Evolutionary conservation across 1,140 invertebrate genomes (phyloP).

Genomic region (Magallana gigas): DNA sequence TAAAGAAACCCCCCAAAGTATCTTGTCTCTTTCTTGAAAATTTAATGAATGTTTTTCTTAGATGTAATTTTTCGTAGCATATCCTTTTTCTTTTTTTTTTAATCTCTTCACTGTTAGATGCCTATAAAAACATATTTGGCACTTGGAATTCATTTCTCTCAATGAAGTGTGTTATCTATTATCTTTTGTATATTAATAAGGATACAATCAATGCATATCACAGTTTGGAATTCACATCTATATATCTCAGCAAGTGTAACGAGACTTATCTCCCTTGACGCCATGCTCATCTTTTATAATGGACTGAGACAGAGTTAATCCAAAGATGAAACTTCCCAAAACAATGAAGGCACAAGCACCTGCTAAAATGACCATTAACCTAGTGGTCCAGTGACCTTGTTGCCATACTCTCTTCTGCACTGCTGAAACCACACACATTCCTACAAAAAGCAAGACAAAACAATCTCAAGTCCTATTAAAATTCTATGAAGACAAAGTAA

Average conservation of each 20-base stretch:
- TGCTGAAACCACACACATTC: conserved; percentile 82
- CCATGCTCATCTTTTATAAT: conserved; percentile 73
- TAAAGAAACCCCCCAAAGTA: too few species aligned
- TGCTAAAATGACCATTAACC: conserved; percentile 51
- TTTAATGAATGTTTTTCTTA: too few species aligned
- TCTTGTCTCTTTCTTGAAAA: too few species aligned
- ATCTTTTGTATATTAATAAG: too few species aligned
- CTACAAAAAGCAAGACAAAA: conserved; percentile 66
- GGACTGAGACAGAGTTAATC: conserved; percentile 82
- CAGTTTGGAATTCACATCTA: background rate
- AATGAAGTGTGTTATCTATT: too few species aligned
- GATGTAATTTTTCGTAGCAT: too few species aligned
- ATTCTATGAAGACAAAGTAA: too few species aligned
- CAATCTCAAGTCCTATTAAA: too few species aligned
- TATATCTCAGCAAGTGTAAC: conserved; percentile 65
- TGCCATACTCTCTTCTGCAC: conserved; percentile 75
- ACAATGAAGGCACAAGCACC: conserved; percentile 80
- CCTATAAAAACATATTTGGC: too few species aligned
- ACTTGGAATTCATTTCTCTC: too few species aligned
- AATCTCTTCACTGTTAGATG: too few species aligned
- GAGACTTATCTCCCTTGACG: conserved; percentile 69
- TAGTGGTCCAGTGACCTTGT: conserved; percentile 51
- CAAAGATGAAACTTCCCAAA: conserved; percentile 83
- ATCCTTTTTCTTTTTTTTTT: too few species aligned
- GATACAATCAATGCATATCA: background rate